Conservation (phyloP, 92 coral and sea anemone species). For the Heliopora coerulea region DNA sequence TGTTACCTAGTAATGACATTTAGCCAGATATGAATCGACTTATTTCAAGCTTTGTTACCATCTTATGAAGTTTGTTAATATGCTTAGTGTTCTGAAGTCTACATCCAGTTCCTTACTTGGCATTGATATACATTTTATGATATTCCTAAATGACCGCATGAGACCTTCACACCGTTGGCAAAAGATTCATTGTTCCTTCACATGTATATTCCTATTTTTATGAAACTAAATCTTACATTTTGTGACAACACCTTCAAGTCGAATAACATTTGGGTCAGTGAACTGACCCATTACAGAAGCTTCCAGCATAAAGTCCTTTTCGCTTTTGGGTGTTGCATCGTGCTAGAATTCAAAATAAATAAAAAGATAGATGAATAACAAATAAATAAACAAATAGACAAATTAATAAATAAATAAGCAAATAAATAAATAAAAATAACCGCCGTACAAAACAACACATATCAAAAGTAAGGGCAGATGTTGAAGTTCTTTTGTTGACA, state of each 20-base stretch:
- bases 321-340: constrained; percentile 41
- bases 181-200: neutral
- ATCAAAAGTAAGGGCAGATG: too few species aligned
- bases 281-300: constrained; percentile 57
- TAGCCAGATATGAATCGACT: too few species aligned
- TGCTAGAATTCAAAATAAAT: constrained; percentile 1
- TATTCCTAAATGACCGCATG: neutral
- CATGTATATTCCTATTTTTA: too few species aligned
- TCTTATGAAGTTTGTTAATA: neutral
- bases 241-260: constrained; percentile 47
- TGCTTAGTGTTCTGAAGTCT: too few species aligned
- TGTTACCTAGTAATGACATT: too few species aligned
- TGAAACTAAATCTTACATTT: constrained; percentile 22
- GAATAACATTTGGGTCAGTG: constrained; percentile 44
- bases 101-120: too few species aligned
- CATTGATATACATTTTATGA: neutral
- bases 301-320: constrained; percentile 46
- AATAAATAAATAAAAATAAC: too few species aligned
- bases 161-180: too few species aligned
- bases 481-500: too few species aligned
- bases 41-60: neutral
- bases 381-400: too few species aligned
- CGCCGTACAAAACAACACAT: too few species aligned
- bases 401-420: too few species aligned
- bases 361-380: neutral